phyloP scores from a whole-genome alignment of 1,140 invertebrate species.

The Drosophila willistoni region DNA sequence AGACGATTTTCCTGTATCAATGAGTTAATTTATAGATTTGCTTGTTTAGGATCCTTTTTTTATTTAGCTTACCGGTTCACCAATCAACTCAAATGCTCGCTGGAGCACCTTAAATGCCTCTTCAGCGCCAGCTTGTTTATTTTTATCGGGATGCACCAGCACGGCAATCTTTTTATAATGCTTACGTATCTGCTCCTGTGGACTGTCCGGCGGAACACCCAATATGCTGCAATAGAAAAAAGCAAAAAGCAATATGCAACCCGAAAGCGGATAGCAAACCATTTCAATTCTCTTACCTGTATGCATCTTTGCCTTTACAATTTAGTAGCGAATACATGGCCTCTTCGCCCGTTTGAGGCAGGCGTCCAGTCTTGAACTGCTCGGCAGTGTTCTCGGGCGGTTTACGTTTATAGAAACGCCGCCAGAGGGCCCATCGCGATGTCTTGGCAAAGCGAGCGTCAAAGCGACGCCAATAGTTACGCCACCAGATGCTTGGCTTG shows the following conservation, averaged over 20 bases:
- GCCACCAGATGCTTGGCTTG: conserved; percentile 78
- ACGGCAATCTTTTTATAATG: conserved; percentile 97
- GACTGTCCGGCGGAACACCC: conserved; percentile 92
- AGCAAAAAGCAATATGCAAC: background rate
- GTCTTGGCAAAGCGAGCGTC: conserved; percentile 77
- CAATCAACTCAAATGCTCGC: conserved; percentile 96
- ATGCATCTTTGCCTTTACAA: conserved; percentile 97
- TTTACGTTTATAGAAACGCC: conserved; percentile 76
- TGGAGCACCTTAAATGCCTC: conserved; percentile 98
- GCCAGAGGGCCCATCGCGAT: conserved; percentile 79
- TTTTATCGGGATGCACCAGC: conserved; percentile 97
- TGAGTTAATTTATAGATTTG: background rate
- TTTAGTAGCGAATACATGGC: conserved; percentile 96
- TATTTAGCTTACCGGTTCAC: conserved; percentile 88
- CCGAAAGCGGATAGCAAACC: no score
- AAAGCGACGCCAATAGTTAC: conserved; percentile 72
- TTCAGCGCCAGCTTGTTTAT: conserved; percentile 95
- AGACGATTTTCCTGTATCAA: conserved; percentile 88
- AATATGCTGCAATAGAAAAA: conserved; percentile 88
- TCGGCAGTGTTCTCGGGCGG: conserved; percentile 61
- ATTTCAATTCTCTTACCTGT: conserved; percentile 85
- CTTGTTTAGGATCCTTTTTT: conserved; percentile 28
- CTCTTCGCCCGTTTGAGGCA: conserved; percentile 95
- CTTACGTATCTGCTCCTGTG: conserved; percentile 96
- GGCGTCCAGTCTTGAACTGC: conserved; percentile 82